A percentile compares a stretch with the other conserved stretches of the same genome.
These are phyloP conservation scores for Melipona bicolor DNA, from an alignment of 2,888 invertebrate species.

Conservation along the genomic window DNA sequence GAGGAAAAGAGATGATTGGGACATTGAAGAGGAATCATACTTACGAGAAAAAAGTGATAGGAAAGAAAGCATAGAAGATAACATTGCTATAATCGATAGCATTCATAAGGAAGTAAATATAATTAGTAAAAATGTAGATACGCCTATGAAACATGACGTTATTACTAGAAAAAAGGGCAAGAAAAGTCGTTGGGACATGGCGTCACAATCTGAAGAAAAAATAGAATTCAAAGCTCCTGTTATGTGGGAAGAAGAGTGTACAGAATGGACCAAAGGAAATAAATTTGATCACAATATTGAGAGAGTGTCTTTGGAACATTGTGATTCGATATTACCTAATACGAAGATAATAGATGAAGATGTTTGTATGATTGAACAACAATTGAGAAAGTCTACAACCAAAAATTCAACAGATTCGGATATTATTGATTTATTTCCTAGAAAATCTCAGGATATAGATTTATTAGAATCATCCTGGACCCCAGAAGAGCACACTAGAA, in stretches of 20 bases:
- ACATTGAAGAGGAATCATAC: conserved; percentile 68
- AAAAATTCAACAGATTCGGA: conserved; percentile 37
- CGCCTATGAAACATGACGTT: conserved; percentile 33
- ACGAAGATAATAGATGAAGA: conserved; percentile 37
- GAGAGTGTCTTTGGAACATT: conserved; percentile 14
- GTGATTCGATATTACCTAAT: conserved; percentile 39
- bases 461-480: conserved; percentile 57
- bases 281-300: conserved; percentile 48
- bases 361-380: conserved; percentile 28
- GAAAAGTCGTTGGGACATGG: conserved; percentile 81
- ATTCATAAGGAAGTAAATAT: conserved; percentile 34
- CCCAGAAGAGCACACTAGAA: conserved; percentile 33
- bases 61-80: conserved; percentile 30
- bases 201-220: conserved; percentile 73
- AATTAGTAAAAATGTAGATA: conserved; percentile 4
- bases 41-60: conserved; percentile 36
- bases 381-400: conserved; percentile 14
- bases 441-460: conserved; percentile 54
- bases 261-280: conserved; percentile 68
- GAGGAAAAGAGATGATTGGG: conserved; percentile 70
- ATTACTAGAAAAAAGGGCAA: conserved; percentile 57
- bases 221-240: conserved; percentile 70
- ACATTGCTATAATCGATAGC: background rate
- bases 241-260: conserved; percentile 73
- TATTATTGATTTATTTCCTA: conserved; percentile 52